Base-by-base conservation (phyloP, 2,888 invertebrate species). In the Bugulina stolonifera region DNA sequence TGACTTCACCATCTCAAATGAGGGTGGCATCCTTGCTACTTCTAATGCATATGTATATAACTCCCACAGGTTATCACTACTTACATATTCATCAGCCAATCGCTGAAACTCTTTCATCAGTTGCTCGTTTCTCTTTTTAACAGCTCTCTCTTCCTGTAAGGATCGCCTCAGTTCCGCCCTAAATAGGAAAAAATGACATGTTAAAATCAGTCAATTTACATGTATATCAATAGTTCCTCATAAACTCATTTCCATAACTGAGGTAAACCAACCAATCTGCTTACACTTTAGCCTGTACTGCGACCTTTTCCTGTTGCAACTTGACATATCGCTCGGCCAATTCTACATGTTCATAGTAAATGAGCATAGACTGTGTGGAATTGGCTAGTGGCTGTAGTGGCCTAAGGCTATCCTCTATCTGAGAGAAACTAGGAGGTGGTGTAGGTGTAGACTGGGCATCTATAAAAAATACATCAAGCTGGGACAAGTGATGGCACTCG, bases 381-480 rank as follows among this genome's bases (percentile, higher is more conserved):
- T 87, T 88, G 77, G 89, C 88, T 85, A 93, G 91, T 23, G 95
- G 94, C 54, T 91, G 90, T 76, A 91, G 89, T 1, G 96, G 95
- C 82, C 83, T 76, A 27, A 80, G 76, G 27, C 54, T 54, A 43
- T 43, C 52, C 2, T 43, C 70, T 25, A 32, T 64, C 54, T 64
- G 57, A n/a, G 64, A 69, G 29, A 43, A 55, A 1, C 18, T 71
- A 0, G 58, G 34, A 32, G 32, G 52, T 5, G 64, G 64, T 14
- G 64, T 64, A 14, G 64, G 64, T 32, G 64, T 64, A 29, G 64
- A 64, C 32, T 64, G 64, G 10, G 64, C 3, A 22, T 64, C 64
- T 64, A 18, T 32, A 64, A 43, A 10, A 43, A 43, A n/a, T n/a
- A n/a, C n/a, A n/a, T n/a, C 52, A 52, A 5, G 22, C 52, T 22